Conservation (phyloP, 2,888 invertebrate species). For the Drosophila borborema region DNA sequence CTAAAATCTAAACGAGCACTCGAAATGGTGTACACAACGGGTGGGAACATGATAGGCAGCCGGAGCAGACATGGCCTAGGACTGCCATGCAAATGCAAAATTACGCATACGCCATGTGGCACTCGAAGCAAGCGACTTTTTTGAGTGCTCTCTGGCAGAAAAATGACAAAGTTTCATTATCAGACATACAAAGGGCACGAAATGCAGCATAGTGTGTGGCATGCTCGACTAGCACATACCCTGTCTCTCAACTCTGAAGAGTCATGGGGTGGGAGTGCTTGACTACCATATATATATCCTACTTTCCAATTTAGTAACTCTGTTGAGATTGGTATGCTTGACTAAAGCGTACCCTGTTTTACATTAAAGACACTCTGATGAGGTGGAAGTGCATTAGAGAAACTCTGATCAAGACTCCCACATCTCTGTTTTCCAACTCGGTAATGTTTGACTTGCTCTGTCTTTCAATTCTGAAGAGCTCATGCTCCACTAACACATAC, state of each 20-base stretch:
- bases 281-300: neutral
- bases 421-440: no score
- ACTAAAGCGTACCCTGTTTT: no score
- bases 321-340: no score
- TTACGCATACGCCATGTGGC: conserved; percentile 62
- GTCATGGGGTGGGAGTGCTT: neutral
- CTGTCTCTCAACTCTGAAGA: neutral
- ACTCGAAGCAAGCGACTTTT: conserved; percentile 52
- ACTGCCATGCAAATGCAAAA: conserved; percentile 55
- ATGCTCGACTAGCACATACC: neutral
- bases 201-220: neutral
- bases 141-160: conserved; percentile 59
- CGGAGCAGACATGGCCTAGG: conserved; percentile 8
- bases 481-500: neutral
- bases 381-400: no score
- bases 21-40: conserved; percentile 41
- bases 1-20: conserved; percentile 75
- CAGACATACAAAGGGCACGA: conserved; percentile 11
- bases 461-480: no score
- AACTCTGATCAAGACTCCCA: no score
- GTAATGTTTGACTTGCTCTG: no score
- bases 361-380: no score
- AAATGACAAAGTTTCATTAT: conserved; percentile 59
- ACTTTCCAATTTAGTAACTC: no score
- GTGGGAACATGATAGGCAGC: conserved; percentile 62